Conservation (phyloP, 2,113 vertebrate species). For the Procavia capensis region DNA sequence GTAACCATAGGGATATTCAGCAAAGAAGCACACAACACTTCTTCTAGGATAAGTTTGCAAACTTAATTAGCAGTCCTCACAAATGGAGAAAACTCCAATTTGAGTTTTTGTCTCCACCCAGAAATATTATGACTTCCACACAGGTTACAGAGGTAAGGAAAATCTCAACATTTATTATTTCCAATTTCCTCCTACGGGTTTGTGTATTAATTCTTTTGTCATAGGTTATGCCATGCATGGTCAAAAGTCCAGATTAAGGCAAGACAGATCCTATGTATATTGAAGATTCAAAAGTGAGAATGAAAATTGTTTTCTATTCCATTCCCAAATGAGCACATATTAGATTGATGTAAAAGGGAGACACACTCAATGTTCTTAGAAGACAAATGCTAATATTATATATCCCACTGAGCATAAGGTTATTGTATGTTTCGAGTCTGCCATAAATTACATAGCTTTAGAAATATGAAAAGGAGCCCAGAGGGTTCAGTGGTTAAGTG, state of each 20-base stretch:
- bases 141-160: not conserved
- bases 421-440: not conserved
- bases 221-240: not conserved
- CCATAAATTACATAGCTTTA: constrained; percentile 19
- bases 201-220: not conserved
- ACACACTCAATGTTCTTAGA: not conserved
- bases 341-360: not conserved
- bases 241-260: not conserved
- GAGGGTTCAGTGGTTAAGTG: not conserved
- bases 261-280: not conserved
- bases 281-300: not conserved
- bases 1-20: too few species aligned
- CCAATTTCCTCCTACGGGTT: not conserved
- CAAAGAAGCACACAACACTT: too few species aligned
- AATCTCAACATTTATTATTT: not conserved
- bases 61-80: too few species aligned
- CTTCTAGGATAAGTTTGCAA: too few species aligned
- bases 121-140: not conserved
- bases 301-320: not conserved
- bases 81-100: constrained; percentile 33
- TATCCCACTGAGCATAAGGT: not conserved
- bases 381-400: constrained; percentile 7
- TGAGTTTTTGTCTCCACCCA: not conserved
- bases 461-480: not conserved
- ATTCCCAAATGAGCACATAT: not conserved